These are phyloP conservation scores for Calcarius lapponicus DNA, from an alignment of 2,797 vertebrate species.

Conservation along the genomic window DNA sequence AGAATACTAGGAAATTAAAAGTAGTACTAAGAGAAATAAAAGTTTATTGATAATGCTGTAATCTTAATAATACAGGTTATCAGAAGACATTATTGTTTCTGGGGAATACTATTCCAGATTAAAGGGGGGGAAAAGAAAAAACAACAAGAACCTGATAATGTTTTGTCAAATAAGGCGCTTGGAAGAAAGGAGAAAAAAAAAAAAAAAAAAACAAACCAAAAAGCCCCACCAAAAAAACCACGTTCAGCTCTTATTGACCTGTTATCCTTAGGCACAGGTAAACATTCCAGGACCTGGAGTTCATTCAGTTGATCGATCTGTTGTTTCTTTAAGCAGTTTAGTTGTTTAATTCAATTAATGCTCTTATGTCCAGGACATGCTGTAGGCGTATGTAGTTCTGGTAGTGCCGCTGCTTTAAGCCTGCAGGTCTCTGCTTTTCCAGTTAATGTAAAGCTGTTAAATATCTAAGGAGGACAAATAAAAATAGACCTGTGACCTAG, in stretches of 20 bases:
- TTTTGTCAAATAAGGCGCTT: background rate
- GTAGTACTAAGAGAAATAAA: background rate
- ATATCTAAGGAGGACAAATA: conserved; percentile 65
- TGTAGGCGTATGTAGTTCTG: background rate
- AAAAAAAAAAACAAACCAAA: background rate
- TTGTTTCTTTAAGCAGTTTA: conserved; percentile 40
- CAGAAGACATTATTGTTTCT: background rate
- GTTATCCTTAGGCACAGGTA: background rate
- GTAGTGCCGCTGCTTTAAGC: background rate
- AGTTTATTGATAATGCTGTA: background rate
- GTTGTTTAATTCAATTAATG: conserved; percentile 1
- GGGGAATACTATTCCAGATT: background rate
- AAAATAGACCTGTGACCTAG: conserved; percentile 77
- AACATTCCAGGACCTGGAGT: conserved; percentile 12
- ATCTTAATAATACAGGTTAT: background rate
- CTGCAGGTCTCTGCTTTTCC: conserved; percentile 13
- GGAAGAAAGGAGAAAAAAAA: background rate
- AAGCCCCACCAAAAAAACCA: background rate
- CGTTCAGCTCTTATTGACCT: background rate
- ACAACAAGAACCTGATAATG: background rate
- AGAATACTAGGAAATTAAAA: background rate
- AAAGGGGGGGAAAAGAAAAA: rapidly evolving
- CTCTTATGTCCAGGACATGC: background rate
- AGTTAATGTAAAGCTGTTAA: conserved; percentile 60
- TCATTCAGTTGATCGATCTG: conserved; percentile 25